phyloP scores from a whole-genome alignment of 2,113 vertebrate species.

The Scytalopus superciliaris region DNA sequence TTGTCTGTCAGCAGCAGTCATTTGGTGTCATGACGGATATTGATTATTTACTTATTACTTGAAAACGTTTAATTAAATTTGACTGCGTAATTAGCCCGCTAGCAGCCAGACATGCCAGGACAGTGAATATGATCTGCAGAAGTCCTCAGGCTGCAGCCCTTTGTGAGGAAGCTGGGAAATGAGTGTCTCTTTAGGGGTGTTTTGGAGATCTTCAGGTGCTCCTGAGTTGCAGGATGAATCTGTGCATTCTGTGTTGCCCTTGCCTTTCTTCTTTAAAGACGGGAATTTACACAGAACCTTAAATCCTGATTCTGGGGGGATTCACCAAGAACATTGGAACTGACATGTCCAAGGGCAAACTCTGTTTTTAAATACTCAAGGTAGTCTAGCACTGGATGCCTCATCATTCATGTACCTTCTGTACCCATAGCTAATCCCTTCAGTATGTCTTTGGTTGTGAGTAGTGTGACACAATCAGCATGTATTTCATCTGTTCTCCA shows the following conservation, averaged over 20 bases:
- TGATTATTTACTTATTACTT: slow-evolving; percentile 29
- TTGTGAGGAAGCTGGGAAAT: not conserved
- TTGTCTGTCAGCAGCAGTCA: not conserved
- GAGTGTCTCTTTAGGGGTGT: not conserved
- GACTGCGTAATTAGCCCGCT: not conserved
- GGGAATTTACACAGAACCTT: not conserved
- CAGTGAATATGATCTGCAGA: not conserved
- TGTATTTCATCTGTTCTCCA: not conserved
- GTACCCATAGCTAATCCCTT: not conserved
- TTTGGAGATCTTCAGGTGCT: not conserved
- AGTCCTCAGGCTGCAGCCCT: not conserved
- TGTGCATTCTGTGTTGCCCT: not conserved
- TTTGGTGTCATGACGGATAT: not conserved
- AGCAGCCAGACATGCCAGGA: not conserved
- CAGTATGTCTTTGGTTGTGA: not conserved
- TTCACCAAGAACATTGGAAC: not conserved
- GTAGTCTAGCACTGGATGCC: not conserved
- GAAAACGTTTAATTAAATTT: slow-evolving; percentile 14
- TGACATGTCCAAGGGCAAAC: not conserved
- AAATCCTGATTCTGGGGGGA: not conserved
- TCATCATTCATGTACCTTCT: not conserved
- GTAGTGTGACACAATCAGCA: not conserved
- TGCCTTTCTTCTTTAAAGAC: not conserved
- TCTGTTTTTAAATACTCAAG: not conserved
- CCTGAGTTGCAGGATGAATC: not conserved